Evolutionary conservation across 2,888 invertebrate genomes (phyloP), one percentile per base, ranked within the genome.

Genomic region (Oxyteleia sp.): DNA sequence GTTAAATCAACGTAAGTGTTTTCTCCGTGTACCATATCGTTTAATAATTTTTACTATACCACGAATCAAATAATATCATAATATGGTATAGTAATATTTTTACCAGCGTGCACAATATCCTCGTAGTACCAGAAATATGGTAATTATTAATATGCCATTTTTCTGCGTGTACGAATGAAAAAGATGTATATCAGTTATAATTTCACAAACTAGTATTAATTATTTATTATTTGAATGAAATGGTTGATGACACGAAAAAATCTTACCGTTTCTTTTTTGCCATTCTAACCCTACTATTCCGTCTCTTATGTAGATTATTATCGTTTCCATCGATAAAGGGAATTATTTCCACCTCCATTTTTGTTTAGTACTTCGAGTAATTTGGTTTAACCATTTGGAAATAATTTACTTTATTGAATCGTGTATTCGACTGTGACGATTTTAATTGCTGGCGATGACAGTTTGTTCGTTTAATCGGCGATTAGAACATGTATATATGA

Each of bases 331-430:
- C 91, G 29, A 91, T 85, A 64, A 92, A 91, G 10, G 92, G 92
- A 66, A 91, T 87, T 13, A 91, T 89, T 83, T 92, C 92, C 55
- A 91, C 88, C 55, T 93, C 92, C 90, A 91, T 91, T 23, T 63
- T 66, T 13, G 11, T 26, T n/a, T 26, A 18, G 15, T 18, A 8
- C 16, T 49, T 49, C 16, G 8, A 18, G 1, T 3, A 16, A 10
- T 41, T 45, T 20, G 3, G 11, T 16, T 49, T 2, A 11, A 15
- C 0, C 15, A 29, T 15, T 55, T 53, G 32, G 7, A 29, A 53
- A 15, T 29, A 53, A 29, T 29, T 53, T 53, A 1, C 29, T 38
- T 20, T 47, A 47, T n/a, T 16, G 49, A 11, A n/a, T 7, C 13
- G 49, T 7, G n/a, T 13, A 2, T 26, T 10, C 26, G 20, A 15